These are phyloP conservation scores for Diarsia brunnea DNA, from an alignment of 2,888 invertebrate genomes.

Conservation along the genomic window DNA sequence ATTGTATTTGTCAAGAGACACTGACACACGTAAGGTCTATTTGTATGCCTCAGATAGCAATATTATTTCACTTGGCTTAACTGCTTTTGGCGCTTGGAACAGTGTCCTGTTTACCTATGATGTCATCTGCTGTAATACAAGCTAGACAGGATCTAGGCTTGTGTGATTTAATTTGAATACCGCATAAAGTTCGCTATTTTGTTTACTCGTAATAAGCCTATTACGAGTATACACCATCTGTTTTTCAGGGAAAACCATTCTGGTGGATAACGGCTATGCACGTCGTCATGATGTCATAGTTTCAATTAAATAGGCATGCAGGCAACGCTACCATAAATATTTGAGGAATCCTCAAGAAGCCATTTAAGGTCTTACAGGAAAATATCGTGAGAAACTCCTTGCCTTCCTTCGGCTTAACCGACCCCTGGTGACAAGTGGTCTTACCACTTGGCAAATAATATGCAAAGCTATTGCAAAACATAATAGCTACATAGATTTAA, in stretches of 20 bases:
- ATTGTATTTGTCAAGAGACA: background rate
- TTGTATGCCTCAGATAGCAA: conserved; percentile 41
- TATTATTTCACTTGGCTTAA: conserved; percentile 31
- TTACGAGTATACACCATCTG: background rate
- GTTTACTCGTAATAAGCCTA: too few species aligned
- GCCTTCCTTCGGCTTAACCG: conserved; percentile 11
- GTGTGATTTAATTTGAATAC: conserved; percentile 49
- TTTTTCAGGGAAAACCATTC: background rate
- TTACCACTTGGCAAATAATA: conserved; percentile 20
- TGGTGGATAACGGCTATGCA: background rate
- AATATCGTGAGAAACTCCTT: conserved; percentile 55
- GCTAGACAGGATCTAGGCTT: conserved; percentile 31
- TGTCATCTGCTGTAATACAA: conserved; percentile 29
- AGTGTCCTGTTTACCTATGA: conserved; percentile 39
- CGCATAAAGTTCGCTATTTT: too few species aligned
- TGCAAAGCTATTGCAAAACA: conserved; percentile 38
- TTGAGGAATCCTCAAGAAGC: conserved; percentile 26
- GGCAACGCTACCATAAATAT: conserved; percentile 34
- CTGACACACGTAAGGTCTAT: conserved; percentile 19
- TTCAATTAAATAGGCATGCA: conserved; percentile 25
- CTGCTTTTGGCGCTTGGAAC: conserved; percentile 45
- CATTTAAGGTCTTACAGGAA: conserved; percentile 40
- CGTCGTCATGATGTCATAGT: conserved; percentile 17
- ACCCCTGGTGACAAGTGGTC: conserved; percentile 5
- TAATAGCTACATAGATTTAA: conserved; percentile 27